phyloP scores from a whole-genome alignment of 2,888 invertebrate genomes.

The Neoitamus cyanurus region DNA sequence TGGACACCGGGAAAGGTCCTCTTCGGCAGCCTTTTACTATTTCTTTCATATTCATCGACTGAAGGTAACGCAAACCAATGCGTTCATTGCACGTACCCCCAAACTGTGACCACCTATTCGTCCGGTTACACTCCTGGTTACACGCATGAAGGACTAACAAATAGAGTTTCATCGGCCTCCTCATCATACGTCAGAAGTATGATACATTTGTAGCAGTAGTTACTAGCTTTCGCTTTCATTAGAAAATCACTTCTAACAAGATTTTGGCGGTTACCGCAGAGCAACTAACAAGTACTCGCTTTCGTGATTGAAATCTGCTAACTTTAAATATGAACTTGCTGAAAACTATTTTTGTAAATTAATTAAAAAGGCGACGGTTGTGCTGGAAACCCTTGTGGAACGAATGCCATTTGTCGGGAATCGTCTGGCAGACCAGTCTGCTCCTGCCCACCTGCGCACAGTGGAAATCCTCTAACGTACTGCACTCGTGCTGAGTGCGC shows the following conservation, averaged over 20 bases:
- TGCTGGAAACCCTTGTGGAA: slow-evolving; percentile 74
- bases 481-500: slow-evolving; percentile 81
- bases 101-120: neutral
- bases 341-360: neutral
- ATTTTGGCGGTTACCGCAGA: neutral
- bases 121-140: neutral
- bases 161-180: neutral
- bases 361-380: slow-evolving; percentile 62
- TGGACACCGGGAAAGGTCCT: neutral
- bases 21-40: neutral
- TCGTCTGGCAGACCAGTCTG: slow-evolving; percentile 79
- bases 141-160: neutral
- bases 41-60: neutral
- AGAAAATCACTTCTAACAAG: neutral
- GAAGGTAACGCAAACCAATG: neutral
- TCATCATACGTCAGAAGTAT: slow-evolving; percentile 2
- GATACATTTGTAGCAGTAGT: neutral
- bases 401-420: slow-evolving; percentile 75
- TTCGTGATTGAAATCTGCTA: too few relatives aligned
- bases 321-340: neutral
- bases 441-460: slow-evolving; percentile 81
- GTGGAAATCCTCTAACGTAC: slow-evolving; percentile 80
- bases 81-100: slow-evolving; percentile 12
- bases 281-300: too few relatives aligned
- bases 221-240: neutral